Percentiles rank a stretch among this genome's conserved stretches.
These are phyloP conservation scores for Paedocypris micromegethes DNA, from an alignment of 2,797 vertebrate species.

Conservation along the genomic window DNA sequence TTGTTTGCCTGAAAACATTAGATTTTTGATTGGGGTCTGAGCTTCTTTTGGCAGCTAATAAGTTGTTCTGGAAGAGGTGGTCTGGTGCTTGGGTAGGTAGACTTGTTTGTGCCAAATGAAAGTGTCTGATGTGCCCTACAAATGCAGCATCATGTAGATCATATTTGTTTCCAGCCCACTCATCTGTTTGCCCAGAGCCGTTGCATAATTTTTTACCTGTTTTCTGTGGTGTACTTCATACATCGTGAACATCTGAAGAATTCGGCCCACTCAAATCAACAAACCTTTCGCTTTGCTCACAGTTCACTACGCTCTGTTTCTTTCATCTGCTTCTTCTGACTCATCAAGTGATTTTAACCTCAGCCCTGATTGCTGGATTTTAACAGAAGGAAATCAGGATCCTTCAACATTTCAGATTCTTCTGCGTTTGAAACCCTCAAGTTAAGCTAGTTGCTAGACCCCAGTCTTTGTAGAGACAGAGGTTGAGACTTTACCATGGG, in stretches of 20 bases:
- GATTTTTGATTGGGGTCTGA: too few relatives aligned
- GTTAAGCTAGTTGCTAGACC: not conserved
- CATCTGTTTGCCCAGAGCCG: slow-evolving; percentile 16
- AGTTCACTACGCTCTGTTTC: not conserved
- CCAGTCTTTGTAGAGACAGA: slow-evolving; percentile 12
- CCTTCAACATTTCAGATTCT: not conserved
- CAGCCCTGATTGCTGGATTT: slow-evolving; percentile 7
- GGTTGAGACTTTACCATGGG: slow-evolving; percentile 29
- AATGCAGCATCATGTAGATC: not conserved
- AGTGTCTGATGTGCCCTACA: slow-evolving; percentile 12
- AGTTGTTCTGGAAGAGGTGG: not conserved
- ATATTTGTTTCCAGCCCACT: slow-evolving; percentile 13
- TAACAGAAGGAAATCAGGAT: not conserved
- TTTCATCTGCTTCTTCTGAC: slow-evolving; percentile 1
- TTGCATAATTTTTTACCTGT: slow-evolving; percentile 26
- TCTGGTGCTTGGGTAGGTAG: not conserved
- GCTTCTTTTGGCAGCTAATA: not conserved
- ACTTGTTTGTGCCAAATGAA: not conserved
- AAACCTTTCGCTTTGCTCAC: not conserved
- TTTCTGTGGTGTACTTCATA: slow-evolving; percentile 5
- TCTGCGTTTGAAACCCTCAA: slow-evolving; percentile 1
- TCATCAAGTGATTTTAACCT: slow-evolving; percentile 13
- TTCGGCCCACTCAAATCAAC: slow-evolving; percentile 25
- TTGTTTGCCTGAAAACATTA: too few relatives aligned
- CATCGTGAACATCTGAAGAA: slow-evolving; percentile 24